A percentile compares a stretch with the other conserved stretches of the same genome.
phyloP scores from a whole-genome alignment of 2,797 vertebrate genomes.

The Pseudotriccus pelzelni region DNA sequence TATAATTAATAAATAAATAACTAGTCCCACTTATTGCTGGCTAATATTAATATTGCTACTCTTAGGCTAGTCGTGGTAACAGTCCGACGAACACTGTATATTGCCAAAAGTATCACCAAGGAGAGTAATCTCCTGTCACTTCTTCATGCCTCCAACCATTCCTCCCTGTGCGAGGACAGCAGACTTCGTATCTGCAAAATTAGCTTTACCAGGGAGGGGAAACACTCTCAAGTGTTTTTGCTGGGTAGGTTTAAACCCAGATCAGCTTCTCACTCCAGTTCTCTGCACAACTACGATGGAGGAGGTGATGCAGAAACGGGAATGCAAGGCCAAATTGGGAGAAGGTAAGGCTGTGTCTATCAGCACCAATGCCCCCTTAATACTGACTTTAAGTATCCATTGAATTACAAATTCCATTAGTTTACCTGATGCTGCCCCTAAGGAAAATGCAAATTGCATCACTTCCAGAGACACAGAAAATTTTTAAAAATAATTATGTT shows the following conservation, averaged over 20 bases:
- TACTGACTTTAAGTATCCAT: neutral
- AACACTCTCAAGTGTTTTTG: neutral
- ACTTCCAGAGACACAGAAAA: neutral
- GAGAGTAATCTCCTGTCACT: neutral
- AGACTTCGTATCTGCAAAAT: neutral
- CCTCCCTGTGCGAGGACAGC: neutral
- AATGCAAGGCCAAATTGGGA: rapidly evolving
- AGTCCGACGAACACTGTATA: neutral
- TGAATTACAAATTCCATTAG: neutral
- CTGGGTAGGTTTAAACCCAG: neutral
- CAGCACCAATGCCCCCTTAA: neutral
- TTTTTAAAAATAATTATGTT: rapidly evolving
- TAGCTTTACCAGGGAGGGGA: neutral
- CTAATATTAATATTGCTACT: neutral
- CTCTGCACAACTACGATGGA: neutral
- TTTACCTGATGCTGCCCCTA: neutral
- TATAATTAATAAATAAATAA: neutral
- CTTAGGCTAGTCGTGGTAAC: neutral
- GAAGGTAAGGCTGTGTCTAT: neutral
- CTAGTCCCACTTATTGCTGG: neutral
- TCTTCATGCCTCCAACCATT: neutral
- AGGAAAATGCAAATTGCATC: neutral
- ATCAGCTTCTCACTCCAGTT: neutral
- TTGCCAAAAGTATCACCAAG: neutral
- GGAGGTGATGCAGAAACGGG: neutral